A percentile compares a stretch with the other conserved stretches of the same genome.
Conservation (phyloP, 2,888 invertebrate genomes). For the Dicyrtoma fusca region DNA sequence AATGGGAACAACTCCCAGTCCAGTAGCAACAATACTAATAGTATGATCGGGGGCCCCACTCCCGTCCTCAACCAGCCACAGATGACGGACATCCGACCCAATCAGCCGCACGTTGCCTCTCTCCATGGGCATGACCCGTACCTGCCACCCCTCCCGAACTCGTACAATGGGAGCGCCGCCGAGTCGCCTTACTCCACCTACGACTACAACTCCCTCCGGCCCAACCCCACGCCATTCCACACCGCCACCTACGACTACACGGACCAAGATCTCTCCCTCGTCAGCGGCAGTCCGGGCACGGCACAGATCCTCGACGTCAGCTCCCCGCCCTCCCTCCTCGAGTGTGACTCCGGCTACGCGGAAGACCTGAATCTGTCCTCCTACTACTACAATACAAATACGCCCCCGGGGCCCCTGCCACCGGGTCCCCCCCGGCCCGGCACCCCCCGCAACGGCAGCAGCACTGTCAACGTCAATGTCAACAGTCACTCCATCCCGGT, state of each 20-base stretch:
- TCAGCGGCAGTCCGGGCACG: slow-evolving; percentile 33
- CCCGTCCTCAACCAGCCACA: slow-evolving; percentile 43
- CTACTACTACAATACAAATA: slow-evolving; percentile 47
- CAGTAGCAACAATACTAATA: neutral
- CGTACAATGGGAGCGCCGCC: slow-evolving; percentile 41
- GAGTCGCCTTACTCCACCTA: slow-evolving; percentile 43
- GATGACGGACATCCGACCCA: slow-evolving; percentile 49
- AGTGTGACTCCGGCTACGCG: slow-evolving; percentile 55
- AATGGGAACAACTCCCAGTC: neutral
- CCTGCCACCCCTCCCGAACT: slow-evolving; percentile 53
- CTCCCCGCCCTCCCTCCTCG: slow-evolving; percentile 43
- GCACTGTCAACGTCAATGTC: no score
- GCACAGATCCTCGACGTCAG: slow-evolving; percentile 31
- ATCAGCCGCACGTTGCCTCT: slow-evolving; percentile 28
- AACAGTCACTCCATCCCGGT: slow-evolving; percentile 6
- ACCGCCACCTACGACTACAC: slow-evolving; percentile 53
- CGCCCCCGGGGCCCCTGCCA: neutral
- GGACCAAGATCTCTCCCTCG: slow-evolving; percentile 47
- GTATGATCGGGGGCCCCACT: neutral
- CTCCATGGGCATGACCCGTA: slow-evolving; percentile 52
- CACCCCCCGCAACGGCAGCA: slow-evolving; percentile 5
- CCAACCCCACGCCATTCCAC: slow-evolving; percentile 56
- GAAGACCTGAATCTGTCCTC: slow-evolving; percentile 50
- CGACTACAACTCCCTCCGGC: slow-evolving; percentile 52
- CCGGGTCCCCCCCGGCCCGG: slow-evolving; percentile 15